phyloP scores from a whole-genome alignment of 1,140 invertebrate genomes.

The Aphidius ervi region DNA sequence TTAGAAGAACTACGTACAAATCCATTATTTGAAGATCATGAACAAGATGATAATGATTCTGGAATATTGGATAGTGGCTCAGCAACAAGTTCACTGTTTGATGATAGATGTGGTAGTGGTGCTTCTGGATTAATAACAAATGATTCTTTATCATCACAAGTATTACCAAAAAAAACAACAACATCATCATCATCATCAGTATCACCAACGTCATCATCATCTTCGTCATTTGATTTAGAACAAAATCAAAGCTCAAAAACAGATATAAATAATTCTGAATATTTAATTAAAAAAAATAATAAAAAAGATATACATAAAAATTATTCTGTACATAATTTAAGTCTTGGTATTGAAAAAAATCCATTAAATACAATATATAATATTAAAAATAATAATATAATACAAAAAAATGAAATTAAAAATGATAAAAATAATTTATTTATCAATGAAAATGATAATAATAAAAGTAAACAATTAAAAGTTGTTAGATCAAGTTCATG shows the following conservation, averaged over 20 bases:
- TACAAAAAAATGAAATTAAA: slow-evolving; percentile 24
- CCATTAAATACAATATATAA: slow-evolving; percentile 23
- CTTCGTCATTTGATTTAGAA: slow-evolving; percentile 25
- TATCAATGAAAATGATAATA: slow-evolving; percentile 39
- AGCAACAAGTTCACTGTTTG: slow-evolving; percentile 63
- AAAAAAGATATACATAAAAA: slow-evolving; percentile 1
- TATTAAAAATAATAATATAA: too few species aligned
- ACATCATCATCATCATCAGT: slow-evolving; percentile 28
- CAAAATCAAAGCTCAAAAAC: slow-evolving; percentile 49
- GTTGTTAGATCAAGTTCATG: slow-evolving; percentile 50
- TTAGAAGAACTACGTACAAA: slow-evolving; percentile 67
- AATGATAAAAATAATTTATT: slow-evolving; percentile 3
- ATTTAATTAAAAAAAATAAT: slow-evolving; percentile 26
- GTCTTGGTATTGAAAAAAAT: slow-evolving; percentile 29
- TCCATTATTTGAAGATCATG: slow-evolving; percentile 61
- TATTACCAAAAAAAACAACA: slow-evolving; percentile 35
- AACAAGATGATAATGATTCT: slow-evolving; percentile 67
- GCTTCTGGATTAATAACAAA: slow-evolving; percentile 54
- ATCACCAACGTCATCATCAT: slow-evolving; percentile 24
- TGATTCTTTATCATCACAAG: slow-evolving; percentile 41
- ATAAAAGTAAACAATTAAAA: slow-evolving; percentile 47
- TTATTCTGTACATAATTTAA: slow-evolving; percentile 23
- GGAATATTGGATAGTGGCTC: slow-evolving; percentile 73
- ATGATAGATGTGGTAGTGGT: slow-evolving; percentile 59
- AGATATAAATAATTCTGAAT: slow-evolving; percentile 46